Percentiles rank a stretch among this genome's conserved stretches.
These are phyloP conservation scores for Chloroceryle inda DNA, from an alignment of 2,797 vertebrate genomes.

Conservation along the genomic window DNA sequence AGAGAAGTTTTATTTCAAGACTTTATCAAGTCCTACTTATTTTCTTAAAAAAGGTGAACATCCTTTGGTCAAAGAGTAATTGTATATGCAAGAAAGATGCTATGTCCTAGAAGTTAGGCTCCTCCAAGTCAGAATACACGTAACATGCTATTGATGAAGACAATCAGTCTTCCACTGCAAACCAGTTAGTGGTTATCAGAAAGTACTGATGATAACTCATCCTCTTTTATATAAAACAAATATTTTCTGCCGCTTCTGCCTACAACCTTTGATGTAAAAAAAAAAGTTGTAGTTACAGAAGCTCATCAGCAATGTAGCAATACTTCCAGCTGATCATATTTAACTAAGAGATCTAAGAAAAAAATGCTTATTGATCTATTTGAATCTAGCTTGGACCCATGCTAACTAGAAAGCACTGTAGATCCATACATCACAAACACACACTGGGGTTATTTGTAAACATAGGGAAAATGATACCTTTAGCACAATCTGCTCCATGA, in stretches of 20 bases:
- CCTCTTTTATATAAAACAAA: slow-evolving; percentile 61
- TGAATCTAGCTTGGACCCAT: background rate
- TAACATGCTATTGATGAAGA: slow-evolving; percentile 45
- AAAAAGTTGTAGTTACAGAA: background rate
- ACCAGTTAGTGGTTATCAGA: slow-evolving; percentile 57
- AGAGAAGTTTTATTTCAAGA: slow-evolving; percentile 15
- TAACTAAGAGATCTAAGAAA: background rate
- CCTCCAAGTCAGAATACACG: slow-evolving; percentile 44
- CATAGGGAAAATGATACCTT: slow-evolving; percentile 85
- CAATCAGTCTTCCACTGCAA: slow-evolving; percentile 62
- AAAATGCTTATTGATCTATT: background rate
- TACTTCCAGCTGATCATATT: background rate
- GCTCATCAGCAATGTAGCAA: background rate
- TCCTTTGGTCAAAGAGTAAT: slow-evolving; percentile 36
- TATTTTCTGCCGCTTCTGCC: slow-evolving; percentile 65
- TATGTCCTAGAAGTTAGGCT: background rate
- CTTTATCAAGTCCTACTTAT: background rate
- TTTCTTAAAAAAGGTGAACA: slow-evolving; percentile 21
- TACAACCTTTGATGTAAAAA: slow-evolving; percentile 21
- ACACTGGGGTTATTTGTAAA: slow-evolving; percentile 29
- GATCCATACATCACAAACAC: background rate
- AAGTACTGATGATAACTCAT: slow-evolving; percentile 60
- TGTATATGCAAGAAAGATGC: slow-evolving; percentile 50
- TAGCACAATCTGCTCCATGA: slow-evolving; percentile 96
- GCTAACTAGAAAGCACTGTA: background rate